Conservation (phyloP, 2,888 invertebrate species). For the Synergus laeviventris region DNA sequence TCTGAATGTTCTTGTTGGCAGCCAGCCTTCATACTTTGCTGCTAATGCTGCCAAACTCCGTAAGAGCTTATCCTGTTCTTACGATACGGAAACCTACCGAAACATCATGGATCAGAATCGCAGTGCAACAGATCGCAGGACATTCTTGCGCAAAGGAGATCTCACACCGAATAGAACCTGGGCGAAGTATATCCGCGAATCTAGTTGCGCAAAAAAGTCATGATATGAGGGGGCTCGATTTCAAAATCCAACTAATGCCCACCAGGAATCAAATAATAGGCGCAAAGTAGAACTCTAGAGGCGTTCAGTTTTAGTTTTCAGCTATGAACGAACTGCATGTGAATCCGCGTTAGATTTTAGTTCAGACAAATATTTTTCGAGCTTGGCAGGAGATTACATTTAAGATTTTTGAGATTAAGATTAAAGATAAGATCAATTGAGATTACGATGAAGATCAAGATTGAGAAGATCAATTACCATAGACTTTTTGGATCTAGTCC, state of each 20-base stretch:
- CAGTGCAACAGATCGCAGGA: conserved; percentile 78
- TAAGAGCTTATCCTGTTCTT: conserved; percentile 81
- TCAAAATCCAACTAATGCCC: conserved; percentile 54
- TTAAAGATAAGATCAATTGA: conserved; percentile 17
- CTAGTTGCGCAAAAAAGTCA: conserved; percentile 78
- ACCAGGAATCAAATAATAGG: conserved; percentile 38
- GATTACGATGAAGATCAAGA: conserved; percentile 18
- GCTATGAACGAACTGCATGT: conserved; percentile 26
- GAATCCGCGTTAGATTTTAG: conserved; percentile 19
- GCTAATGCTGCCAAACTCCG: conserved; percentile 82
- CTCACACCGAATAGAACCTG: conserved; percentile 82
- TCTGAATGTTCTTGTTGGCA: conserved; percentile 81
- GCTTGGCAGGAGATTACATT: not conserved
- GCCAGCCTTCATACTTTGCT: conserved; percentile 81
- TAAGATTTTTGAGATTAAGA: not conserved
- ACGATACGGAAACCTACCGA: conserved; percentile 78
- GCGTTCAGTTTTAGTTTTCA: conserved; percentile 19
- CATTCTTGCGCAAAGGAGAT: conserved; percentile 79
- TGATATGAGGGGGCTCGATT: conserved; percentile 63
- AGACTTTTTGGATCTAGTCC: not conserved
- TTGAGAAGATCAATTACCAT: not conserved
- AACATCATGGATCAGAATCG: conserved; percentile 74
- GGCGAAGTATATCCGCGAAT: conserved; percentile 85
- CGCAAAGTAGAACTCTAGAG: conserved; percentile 52
- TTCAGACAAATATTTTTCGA: conserved; percentile 9